Base-by-base conservation (phyloP, 2,888 invertebrate genomes). In the Dasypolia templi region DNA sequence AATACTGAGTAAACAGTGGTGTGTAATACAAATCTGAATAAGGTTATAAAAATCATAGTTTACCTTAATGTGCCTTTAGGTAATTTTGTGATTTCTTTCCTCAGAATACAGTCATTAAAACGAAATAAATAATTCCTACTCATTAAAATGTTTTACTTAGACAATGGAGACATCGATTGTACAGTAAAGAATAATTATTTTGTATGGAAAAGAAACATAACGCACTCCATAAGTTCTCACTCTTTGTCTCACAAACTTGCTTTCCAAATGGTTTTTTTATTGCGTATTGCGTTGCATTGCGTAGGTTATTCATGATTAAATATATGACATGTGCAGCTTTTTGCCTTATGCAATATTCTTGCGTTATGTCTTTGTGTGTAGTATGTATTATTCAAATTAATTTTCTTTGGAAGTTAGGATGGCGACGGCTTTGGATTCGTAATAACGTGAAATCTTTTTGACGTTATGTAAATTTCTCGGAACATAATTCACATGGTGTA, bases 281-380 rank as follows among this genome's bases (percentile, higher is more conserved):
- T n/a, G n/a, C n/a, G n/a, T n/a, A n/a, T n/a, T n/a, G n/a, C n/a
- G n/a, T n/a, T n/a, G 88, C 89, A 86, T 88, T 82, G 85, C 76
- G 67, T 82, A 67, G 70, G 82, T 86, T 87, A 83, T 87, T 87
- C 87, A 85, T 77, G 88, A 84, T 88, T 82, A 68, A 75, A 85
- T 85, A 87, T 86, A 80, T 81, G n/a, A n/a, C n/a, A n/a, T 82
- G 72, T 82, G 82, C 84, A 82, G 83, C 74, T 76, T 82, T 87
- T 80, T 79, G 39, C 65, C 49, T 81, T 74, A 75, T 74, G 79
- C 81, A 80, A 74, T 61, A 65, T 49, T 83, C 71, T 77, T 70
- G 75, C 73, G 71, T 72, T 71, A 79, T 72, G 69, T 64, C 59
- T 58, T 44, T 61, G 58, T 72, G 42, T 67, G 67, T 81, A 84